Conservation (phyloP, 2,888 invertebrate species). For the Crocallis elinguaria region DNA sequence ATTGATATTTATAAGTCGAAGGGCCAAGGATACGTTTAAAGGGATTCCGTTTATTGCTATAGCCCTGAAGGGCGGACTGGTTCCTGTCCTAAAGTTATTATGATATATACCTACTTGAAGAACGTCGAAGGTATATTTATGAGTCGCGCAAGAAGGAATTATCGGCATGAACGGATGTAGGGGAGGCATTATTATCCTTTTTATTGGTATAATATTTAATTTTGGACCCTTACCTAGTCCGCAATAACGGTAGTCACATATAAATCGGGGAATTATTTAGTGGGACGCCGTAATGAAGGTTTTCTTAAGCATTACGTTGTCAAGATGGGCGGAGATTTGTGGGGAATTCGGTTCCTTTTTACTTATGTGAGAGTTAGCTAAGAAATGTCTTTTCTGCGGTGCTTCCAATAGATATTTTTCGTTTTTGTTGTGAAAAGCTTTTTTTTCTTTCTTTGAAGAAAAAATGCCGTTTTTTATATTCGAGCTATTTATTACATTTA, state of each 20-base stretch:
- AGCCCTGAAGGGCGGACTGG: slow-evolving; percentile 70
- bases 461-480: no score
- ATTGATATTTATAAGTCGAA: slow-evolving; percentile 83
- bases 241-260: slow-evolving; percentile 65
- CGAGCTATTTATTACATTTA: no score
- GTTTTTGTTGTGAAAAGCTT: neutral
- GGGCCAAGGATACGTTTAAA: slow-evolving; percentile 81
- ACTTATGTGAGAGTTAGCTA: slow-evolving; percentile 28
- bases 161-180: slow-evolving; percentile 75
- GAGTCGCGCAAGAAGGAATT: slow-evolving; percentile 72
- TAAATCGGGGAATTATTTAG: slow-evolving; percentile 77
- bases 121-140: slow-evolving; percentile 83
- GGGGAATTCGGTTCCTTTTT: slow-evolving; percentile 24
- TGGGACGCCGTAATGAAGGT: slow-evolving; percentile 40
- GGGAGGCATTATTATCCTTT: slow-evolving; percentile 82
- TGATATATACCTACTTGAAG: slow-evolving; percentile 81
- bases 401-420: neutral
- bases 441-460: no score
- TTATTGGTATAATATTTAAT: slow-evolving; percentile 85
- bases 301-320: slow-evolving; percentile 39
- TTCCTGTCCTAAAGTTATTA: slow-evolving; percentile 80
- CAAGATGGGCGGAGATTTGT: slow-evolving; percentile 25
- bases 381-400: slow-evolving; percentile 13
- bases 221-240: slow-evolving; percentile 73
- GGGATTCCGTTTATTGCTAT: slow-evolving; percentile 84